phyloP scores from a whole-genome alignment of 2,888 invertebrate genomes.

The Liposcelis brunnea region DNA sequence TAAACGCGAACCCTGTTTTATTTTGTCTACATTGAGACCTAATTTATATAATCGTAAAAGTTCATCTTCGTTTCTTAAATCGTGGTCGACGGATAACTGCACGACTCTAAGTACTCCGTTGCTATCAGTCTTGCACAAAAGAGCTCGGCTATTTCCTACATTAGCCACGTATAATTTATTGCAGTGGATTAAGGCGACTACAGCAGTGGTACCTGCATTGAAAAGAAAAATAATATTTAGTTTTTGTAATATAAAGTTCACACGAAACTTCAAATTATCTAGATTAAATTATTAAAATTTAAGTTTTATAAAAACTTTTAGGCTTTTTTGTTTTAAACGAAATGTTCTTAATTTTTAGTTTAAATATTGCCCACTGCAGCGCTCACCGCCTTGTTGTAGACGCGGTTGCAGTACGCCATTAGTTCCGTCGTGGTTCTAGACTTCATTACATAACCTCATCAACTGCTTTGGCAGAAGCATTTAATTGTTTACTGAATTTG shows the following conservation, averaged over 20 bases:
- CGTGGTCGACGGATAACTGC: constrained; percentile 72
- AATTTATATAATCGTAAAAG: constrained; percentile 54
- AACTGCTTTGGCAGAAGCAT: no score
- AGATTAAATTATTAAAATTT: not conserved
- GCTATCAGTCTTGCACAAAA: constrained; percentile 60
- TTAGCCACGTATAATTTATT: constrained; percentile 73
- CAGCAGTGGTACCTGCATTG: constrained; percentile 52
- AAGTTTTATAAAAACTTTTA: not conserved
- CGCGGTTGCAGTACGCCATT: no score
- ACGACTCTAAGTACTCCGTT: constrained; percentile 60
- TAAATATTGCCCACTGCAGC: no score
- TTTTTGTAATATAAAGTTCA: constrained; percentile 1
- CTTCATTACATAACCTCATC: no score
- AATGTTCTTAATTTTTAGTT: no score
- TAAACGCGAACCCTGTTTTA: constrained; percentile 40
- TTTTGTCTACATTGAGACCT: constrained; percentile 50
- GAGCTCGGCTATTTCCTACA: constrained; percentile 64
- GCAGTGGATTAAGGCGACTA: constrained; percentile 59
- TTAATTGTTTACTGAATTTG: no score
- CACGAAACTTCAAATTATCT: not conserved
- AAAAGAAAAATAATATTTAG: constrained; percentile 6
- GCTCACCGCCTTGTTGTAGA: no score
- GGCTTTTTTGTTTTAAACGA: no score
- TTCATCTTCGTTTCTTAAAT: constrained; percentile 71
- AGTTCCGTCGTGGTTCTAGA: no score